phyloP scores from a whole-genome alignment of 2,888 invertebrate genomes.

The Phyto melanocephala region DNA sequence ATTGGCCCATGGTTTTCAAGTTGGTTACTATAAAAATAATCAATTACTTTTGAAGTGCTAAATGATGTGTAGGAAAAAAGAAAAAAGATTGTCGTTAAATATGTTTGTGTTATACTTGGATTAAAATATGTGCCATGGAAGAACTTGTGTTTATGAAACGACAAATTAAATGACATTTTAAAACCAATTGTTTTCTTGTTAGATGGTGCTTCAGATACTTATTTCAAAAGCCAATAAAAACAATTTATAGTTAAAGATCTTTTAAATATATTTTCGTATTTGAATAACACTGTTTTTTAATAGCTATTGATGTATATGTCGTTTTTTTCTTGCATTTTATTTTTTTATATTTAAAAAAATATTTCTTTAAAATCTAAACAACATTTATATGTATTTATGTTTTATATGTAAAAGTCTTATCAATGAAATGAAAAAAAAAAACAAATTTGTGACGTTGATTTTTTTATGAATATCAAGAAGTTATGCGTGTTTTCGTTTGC shows the following conservation, averaged over 20 bases:
- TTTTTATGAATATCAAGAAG: neutral
- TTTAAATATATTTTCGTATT: constrained; percentile 15
- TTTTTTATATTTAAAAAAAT: neutral
- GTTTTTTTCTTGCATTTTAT: neutral
- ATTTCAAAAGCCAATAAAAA: constrained; percentile 2
- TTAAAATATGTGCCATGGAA: neutral
- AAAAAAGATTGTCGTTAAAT: too few relatives aligned
- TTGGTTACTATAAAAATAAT: too few relatives aligned
- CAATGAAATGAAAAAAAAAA: neutral
- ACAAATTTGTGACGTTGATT: neutral
- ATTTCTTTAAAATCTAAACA: constrained; percentile 16
- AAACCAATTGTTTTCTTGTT: neutral
- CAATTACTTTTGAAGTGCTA: too few relatives aligned
- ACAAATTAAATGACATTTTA: neutral
- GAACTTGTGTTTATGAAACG: neutral
- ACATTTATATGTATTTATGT: neutral
- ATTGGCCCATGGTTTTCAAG: too few relatives aligned
- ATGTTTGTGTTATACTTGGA: too few relatives aligned
- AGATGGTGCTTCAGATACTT: neutral
- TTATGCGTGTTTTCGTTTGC: neutral
- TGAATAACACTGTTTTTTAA: constrained; percentile 11
- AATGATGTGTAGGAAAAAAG: too few relatives aligned
- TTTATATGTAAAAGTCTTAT: neutral
- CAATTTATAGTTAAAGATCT: neutral
- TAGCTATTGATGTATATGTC: neutral